phyloP scores from a whole-genome alignment of 2,797 vertebrate species.

The Pangasius macronema region DNA sequence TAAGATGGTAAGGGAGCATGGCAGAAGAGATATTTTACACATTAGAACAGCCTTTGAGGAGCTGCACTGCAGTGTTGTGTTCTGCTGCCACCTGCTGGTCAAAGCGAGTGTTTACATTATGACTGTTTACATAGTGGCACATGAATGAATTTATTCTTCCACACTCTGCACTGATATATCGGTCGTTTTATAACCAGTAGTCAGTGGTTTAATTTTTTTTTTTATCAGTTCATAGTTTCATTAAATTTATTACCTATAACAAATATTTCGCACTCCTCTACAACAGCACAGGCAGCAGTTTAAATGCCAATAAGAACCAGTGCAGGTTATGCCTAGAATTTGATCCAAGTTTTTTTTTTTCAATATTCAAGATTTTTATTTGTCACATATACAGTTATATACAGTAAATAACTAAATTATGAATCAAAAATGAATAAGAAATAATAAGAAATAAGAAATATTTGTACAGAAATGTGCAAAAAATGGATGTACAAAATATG shows the following conservation, averaged over 20 bases:
- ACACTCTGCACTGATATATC: background rate
- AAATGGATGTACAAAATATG: too few species aligned
- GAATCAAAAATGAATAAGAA: too few species aligned
- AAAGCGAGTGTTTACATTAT: background rate
- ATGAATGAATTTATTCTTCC: background rate
- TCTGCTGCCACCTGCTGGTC: constrained; percentile 44
- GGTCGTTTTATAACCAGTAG: background rate
- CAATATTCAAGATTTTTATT: too few species aligned
- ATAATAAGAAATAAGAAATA: too few species aligned
- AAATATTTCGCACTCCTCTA: background rate
- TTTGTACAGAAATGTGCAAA: too few species aligned
- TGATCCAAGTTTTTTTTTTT: background rate
- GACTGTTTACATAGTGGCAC: background rate
- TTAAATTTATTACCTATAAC: background rate
- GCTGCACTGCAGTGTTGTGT: background rate
- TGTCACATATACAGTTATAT: too few species aligned
- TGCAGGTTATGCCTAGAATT: background rate
- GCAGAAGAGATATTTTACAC: too few species aligned
- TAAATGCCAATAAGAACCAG: background rate
- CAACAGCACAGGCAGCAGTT: background rate
- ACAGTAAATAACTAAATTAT: too few species aligned
- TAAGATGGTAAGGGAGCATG: background rate
- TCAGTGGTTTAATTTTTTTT: background rate
- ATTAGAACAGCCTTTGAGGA: background rate
- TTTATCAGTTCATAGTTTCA: background rate